Percentiles rank a stretch among this genome's conserved stretches.
These are phyloP conservation scores for Aricia artaxerxes DNA, from an alignment of 2,888 invertebrate genomes.

Conservation along the genomic window DNA sequence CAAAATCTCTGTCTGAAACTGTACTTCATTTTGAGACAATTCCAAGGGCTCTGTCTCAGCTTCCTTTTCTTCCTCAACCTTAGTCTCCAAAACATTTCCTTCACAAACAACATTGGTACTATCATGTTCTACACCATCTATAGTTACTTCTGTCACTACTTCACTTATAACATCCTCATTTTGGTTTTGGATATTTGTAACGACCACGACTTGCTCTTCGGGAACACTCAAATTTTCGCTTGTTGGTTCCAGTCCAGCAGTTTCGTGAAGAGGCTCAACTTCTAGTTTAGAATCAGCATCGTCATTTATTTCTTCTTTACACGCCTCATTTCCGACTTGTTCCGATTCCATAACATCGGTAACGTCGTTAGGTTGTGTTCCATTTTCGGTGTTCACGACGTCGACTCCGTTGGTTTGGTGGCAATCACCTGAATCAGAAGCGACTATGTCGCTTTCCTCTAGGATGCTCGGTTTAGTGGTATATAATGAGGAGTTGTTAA, in stretches of 20 bases:
- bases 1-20: slow-evolving; percentile 69
- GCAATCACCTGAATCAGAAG: slow-evolving; percentile 55
- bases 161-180: slow-evolving; percentile 15
- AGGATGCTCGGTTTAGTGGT: slow-evolving; percentile 50
- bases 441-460: slow-evolving; percentile 46
- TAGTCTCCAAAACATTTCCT: slow-evolving; percentile 32
- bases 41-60: slow-evolving; percentile 36
- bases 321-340: slow-evolving; percentile 24
- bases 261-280: background rate
- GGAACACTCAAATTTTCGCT: background rate
- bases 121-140: slow-evolving; percentile 38
- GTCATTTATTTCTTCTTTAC: background rate
- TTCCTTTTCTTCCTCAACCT: background rate
- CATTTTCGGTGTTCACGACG: slow-evolving; percentile 39
- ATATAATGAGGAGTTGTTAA: slow-evolving; percentile 48
- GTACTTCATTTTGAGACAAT: slow-evolving; percentile 37
- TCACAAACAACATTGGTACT: slow-evolving; percentile 40
- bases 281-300: background rate
- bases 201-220: background rate
- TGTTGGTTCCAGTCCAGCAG: background rate
- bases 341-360: slow-evolving; percentile 30
- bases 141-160: slow-evolving; percentile 24
- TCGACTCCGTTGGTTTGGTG: slow-evolving; percentile 67
- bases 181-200: slow-evolving; percentile 8
- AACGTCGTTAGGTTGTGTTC: slow-evolving; percentile 41